phyloP scores from a whole-genome alignment of 2,888 invertebrate genomes.

The Acanthosoma haemorrhoidale region DNA sequence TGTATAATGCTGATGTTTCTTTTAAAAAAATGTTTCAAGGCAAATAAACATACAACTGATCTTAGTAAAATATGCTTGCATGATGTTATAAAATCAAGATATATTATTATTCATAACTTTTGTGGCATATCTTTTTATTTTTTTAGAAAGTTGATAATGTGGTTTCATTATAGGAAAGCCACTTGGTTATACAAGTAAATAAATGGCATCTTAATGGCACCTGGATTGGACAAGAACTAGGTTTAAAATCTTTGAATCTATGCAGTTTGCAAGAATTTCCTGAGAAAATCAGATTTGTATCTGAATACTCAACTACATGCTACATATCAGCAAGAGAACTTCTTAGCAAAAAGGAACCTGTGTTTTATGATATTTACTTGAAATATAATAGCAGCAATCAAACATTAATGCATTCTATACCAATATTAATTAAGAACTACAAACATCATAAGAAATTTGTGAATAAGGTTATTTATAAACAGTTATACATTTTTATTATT shows the following conservation, averaged over 20 bases:
- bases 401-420: slow-evolving; percentile 51
- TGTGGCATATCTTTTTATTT: no score
- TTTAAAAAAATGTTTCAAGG: no score
- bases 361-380: slow-evolving; percentile 54
- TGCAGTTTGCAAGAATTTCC: slow-evolving; percentile 43
- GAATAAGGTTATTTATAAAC: slow-evolving; percentile 46
- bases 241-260: slow-evolving; percentile 43
- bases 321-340: slow-evolving; percentile 45
- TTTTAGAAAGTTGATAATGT: background rate
- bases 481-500: slow-evolving; percentile 26
- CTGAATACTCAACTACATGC: slow-evolving; percentile 30
- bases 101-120: no score
- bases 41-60: no score
- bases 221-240: slow-evolving; percentile 47
- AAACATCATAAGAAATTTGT: slow-evolving; percentile 46
- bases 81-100: no score
- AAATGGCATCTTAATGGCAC: slow-evolving; percentile 45
- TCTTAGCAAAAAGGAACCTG: slow-evolving; percentile 45
- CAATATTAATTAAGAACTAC: slow-evolving; percentile 53
- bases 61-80: no score
- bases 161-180: slow-evolving; percentile 32
- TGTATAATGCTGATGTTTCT: no score
- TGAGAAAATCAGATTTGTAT: slow-evolving; percentile 25
- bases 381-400: slow-evolving; percentile 48
- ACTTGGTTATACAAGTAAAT: slow-evolving; percentile 32